Evolutionary conservation across 1,140 invertebrate species (phyloP), one percentile per base, ranked within the genome.

Genomic region (Radopholus similis): DNA sequence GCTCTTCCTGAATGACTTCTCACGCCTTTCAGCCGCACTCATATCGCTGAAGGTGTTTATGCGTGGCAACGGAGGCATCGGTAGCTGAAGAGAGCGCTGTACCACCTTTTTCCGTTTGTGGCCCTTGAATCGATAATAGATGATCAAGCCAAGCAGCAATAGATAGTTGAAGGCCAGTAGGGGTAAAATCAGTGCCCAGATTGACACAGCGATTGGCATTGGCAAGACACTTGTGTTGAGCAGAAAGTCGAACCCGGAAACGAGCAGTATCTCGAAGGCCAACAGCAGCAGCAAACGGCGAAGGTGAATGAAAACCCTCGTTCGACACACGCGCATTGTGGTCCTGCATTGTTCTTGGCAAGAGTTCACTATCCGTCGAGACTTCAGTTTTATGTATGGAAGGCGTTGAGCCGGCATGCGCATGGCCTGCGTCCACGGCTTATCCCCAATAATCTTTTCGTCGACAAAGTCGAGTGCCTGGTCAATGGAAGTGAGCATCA

Each of bases 381-480:
- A 58, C 23, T 71, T 69, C 13, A 81, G 55, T 30, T 72, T 44
- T 32, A 81, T 26, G 64, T 71, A 81, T 5, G 81, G 78, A 28
- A 81, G 15, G 28, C 78, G 68, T 40, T 81, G 81, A 21, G 68
- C 64, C 8, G 78, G 78, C 3, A 64, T 66, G 23, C 66, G 44
- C 32, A 80, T 44, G 0, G 78, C 78, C 11, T 75, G 60, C 6
- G 21, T 28, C 71, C 76, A 76, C 9, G 56, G 59, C 60, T 78
- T 81, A n/a, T 73, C 65, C 21, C 80, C 76, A n/a, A 81, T 80
- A 28, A 81, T 78, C 58, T 78, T 81, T 37, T 77, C 77, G 37
- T 81, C 79, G 6, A 81, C 82, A 64, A 76, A 81, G 30, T 81
- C 75, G 2, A 81, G 47, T n/a, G 79, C 78, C 18, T 80, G 75